phyloP scores from a whole-genome alignment of 2,888 invertebrate species.

The Isoperla grammatica region DNA sequence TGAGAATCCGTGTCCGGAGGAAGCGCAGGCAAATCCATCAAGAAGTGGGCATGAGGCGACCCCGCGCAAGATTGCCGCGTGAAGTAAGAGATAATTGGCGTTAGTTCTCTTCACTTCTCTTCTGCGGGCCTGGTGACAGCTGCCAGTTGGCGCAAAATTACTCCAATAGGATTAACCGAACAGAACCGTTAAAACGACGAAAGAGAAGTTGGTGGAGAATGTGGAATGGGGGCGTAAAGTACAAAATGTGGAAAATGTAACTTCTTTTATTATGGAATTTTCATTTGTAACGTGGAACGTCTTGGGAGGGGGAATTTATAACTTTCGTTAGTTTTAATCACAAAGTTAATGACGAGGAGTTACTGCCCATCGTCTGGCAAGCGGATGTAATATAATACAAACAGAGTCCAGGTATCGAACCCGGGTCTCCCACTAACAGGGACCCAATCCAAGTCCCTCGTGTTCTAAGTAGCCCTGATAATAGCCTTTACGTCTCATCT shows the following conservation, averaged over 20 bases:
- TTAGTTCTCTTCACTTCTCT: not conserved
- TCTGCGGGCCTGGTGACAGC: slow-evolving; percentile 24
- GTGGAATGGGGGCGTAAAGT: not conserved
- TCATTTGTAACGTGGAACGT: not conserved
- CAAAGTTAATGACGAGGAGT: too few species aligned
- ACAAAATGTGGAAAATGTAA: not conserved
- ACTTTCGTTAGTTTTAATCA: too few species aligned
- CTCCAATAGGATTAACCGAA: slow-evolving; percentile 24
- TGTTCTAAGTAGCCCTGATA: too few species aligned
- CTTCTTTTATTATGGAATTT: not conserved
- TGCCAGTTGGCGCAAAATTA: slow-evolving; percentile 23
- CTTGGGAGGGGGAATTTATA: not conserved
- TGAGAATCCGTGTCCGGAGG: not conserved
- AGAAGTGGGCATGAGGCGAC: slow-evolving; percentile 17
- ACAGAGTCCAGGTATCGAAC: too few species aligned
- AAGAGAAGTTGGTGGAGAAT: too few species aligned
- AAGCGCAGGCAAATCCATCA: slow-evolving; percentile 16
- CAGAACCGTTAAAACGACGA: not conserved
- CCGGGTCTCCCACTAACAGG: too few species aligned
- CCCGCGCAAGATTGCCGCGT: slow-evolving; percentile 20
- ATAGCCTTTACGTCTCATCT: too few species aligned
- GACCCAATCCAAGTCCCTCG: too few species aligned
- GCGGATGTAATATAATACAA: too few species aligned
- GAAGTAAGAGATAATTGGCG: slow-evolving; percentile 27
- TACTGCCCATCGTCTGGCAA: too few species aligned